Base-by-base conservation (phyloP, 1,140 invertebrate genomes). In the Papilio glaucus region DNA sequence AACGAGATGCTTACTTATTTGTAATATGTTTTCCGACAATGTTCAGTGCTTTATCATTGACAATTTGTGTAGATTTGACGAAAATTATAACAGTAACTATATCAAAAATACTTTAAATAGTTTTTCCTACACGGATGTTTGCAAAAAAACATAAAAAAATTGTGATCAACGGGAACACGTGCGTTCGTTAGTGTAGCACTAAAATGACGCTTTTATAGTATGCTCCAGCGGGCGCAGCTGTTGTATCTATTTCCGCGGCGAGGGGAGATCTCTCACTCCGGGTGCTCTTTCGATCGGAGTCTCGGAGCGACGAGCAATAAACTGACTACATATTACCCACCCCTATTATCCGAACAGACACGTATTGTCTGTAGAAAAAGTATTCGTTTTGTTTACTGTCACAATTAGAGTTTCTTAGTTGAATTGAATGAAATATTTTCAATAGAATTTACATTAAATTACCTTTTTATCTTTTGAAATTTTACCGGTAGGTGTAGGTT, bases 161-260 rank as follows among this genome's bases (percentile, higher is more conserved):
- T 53, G 18, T 71, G 65, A n/a, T 71, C 63, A 7, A 38, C 18
- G 63, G 63, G 26, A 72, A 79, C 82, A 85, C 77, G 77, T 84
- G 84, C 65, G 69, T 74, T 49, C 61, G 69, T 77, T 72, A 75
- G 68, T 71, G 68, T 74, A 73, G 70, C 72, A 82, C 78, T 85
- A 86, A 87, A 86, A 78, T 84, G 78, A 71, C 73, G 72, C 79
- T 81, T 87, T 85, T 86, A 85, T 85, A 77, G 85, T 82, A 85
- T 85, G 85, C 85, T 84, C 80, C 70, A 67, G 77, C 77, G 75
- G 74, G 86, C 49, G 90, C 89, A 90, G 88, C 90, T 92, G 90
- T 89, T 86, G 82, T 84, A n/a, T 84, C 84, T 89, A 91, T 90
- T 91, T 91, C 82, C 79, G 86, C 83, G 74, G 75, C 77, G 78